Base-by-base conservation (phyloP, 2,888 invertebrate species). In the Mechanitis mazaeus region DNA sequence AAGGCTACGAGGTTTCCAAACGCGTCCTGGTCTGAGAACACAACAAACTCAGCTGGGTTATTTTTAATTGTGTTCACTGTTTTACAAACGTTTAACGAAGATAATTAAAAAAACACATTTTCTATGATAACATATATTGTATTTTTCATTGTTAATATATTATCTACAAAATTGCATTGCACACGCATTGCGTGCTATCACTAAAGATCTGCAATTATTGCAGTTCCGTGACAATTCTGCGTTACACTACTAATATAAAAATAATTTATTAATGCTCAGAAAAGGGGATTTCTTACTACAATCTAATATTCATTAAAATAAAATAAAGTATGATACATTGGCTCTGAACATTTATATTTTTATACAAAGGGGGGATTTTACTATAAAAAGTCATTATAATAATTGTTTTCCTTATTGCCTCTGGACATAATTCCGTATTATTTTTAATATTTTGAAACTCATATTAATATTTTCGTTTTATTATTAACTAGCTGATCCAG, bases 341-440 rank as follows among this genome's bases (percentile, higher is more conserved):
- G 20, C 1, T 20, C 20, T 20, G 20, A 20, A 20, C 20, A 20
- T 20, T 20, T 20, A 20, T 20, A 1, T 20, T 20, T 20, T 20
- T 20, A 20, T 20, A 20, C 20, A 20, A 20, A 20, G 20, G 20
- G 0, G 20, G 20, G 20, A 20, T 20, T 20, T 20, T 20, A 20
- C 20, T 20, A 20, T 20, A 35, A 35, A 35, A 5, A 2, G 6
- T n/a, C n/a, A 28, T 47, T 47, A 47, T 20, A 47, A 20, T 11
- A 47, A 47, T n/a, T n/a, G 47, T 20, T 47, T 47, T 47, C 47
- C 47, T 47, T 47, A 47, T 47, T 47, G 47, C 47, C n/a, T 20
- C 47, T 20, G 6, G 2, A n/a, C n/a, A 5, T 47, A n/a, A n/a
- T n/a, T n/a, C 3, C 47, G 12, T 47, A 12, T 47, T 47, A 20